Evolutionary conservation across 1,140 invertebrate genomes (phyloP).

Genomic region (Tetraneura akinire): DNA sequence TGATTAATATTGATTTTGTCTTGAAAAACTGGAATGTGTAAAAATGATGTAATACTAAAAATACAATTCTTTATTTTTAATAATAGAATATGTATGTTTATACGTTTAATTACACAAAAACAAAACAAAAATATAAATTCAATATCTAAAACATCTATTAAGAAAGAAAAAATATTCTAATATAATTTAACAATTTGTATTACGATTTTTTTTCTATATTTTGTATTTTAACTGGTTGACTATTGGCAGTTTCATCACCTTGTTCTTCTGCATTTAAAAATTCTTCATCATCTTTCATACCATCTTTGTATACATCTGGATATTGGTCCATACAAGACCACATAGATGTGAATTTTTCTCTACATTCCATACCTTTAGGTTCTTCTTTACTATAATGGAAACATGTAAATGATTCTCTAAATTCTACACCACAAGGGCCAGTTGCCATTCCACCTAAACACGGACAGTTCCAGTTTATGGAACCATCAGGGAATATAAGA

Average conservation of each 20-base stretch:
- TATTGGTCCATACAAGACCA: slow-evolving; percentile 89
- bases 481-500: slow-evolving; percentile 80
- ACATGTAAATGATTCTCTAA: slow-evolving; percentile 91
- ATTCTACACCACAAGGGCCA: slow-evolving; percentile 90
- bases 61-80: not conserved
- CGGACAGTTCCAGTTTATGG: slow-evolving; percentile 96
- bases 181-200: slow-evolving; percentile 26
- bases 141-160: slow-evolving; percentile 45
- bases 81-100: slow-evolving; percentile 23
- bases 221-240: slow-evolving; percentile 40
- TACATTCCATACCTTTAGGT: slow-evolving; percentile 75
- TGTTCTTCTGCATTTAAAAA: slow-evolving; percentile 63
- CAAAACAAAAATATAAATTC: slow-evolving; percentile 36
- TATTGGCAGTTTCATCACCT: slow-evolving; percentile 12
- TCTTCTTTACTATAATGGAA: slow-evolving; percentile 80
- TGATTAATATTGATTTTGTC: too few relatives aligned
- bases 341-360: slow-evolving; percentile 87
- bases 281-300: slow-evolving; percentile 58
- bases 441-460: slow-evolving; percentile 94
- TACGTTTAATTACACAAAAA: slow-evolving; percentile 31
- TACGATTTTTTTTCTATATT: slow-evolving; percentile 38
- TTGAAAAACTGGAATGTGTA: not conserved
- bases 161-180: slow-evolving; percentile 33
- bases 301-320: slow-evolving; percentile 82
- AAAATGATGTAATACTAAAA: not conserved